A percentile compares a stretch with the other conserved stretches of the same genome.
Evolutionary conservation across 2,888 invertebrate species (phyloP).

Genomic region (Sabatieria punctata): DNA sequence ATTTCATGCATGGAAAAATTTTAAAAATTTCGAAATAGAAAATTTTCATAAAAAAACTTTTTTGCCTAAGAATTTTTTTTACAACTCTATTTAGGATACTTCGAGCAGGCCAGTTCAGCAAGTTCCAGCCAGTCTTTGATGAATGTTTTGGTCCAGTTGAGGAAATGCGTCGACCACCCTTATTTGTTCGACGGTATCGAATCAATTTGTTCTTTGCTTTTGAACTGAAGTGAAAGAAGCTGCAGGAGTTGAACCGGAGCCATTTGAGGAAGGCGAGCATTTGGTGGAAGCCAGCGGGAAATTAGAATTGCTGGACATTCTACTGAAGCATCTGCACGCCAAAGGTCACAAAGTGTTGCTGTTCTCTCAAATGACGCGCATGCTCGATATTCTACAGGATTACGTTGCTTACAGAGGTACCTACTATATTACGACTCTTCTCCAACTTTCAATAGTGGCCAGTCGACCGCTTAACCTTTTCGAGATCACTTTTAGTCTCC

Average conservation of each 20-base stretch:
- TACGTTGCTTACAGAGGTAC: slow-evolving; percentile 26
- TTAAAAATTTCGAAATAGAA: not conserved
- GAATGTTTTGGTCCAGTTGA: slow-evolving; percentile 35
- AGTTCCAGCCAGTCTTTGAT: slow-evolving; percentile 12
- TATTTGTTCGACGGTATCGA: slow-evolving; percentile 36
- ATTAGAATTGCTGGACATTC: slow-evolving; percentile 31
- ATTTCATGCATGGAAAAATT: not conserved
- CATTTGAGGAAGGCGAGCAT: slow-evolving; percentile 37
- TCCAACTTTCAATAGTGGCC: no score
- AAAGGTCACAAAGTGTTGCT: slow-evolving; percentile 34
- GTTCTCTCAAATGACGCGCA: slow-evolving; percentile 37
- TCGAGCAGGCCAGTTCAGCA: not conserved
- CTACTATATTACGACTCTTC: no score
- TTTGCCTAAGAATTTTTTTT: not conserved
- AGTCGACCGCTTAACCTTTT: no score
- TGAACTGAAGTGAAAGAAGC: not conserved
- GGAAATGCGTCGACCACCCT: slow-evolving; percentile 36
- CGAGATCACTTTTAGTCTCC: no score
- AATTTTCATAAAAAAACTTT: no score
- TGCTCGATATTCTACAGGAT: slow-evolving; percentile 37
- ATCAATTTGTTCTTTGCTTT: not conserved
- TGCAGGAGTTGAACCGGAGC: slow-evolving; percentile 36
- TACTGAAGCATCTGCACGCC: slow-evolving; percentile 28
- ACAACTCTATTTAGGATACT: not conserved
- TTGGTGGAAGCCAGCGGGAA: slow-evolving; percentile 35